Evolutionary conservation across 2,113 vertebrate species (phyloP).

Genomic region (Kryptolebias marmoratus): DNA sequence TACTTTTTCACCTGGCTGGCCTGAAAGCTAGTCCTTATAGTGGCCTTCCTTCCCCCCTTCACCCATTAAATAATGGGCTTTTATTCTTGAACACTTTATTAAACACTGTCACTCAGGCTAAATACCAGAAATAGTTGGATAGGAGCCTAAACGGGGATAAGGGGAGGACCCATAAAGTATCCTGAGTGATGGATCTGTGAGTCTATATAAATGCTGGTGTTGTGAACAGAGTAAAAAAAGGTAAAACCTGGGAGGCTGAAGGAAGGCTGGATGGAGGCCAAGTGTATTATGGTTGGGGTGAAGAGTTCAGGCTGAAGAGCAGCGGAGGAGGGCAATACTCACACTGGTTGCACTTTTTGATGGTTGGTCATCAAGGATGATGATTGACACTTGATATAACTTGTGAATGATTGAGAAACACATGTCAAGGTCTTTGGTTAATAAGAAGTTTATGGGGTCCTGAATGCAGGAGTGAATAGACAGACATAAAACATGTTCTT

Average conservation of each 20-base stretch:
- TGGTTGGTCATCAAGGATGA: constrained; percentile 38
- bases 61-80: constrained; percentile 74
- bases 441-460: constrained; percentile 17
- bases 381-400: constrained; percentile 62
- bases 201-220: constrained; percentile 73
- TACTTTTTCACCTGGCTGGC: constrained; percentile 48
- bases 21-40: constrained; percentile 56
- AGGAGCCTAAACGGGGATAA: constrained; percentile 56
- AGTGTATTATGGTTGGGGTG: constrained; percentile 68
- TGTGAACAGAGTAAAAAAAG: constrained; percentile 60
- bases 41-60: constrained; percentile 19
- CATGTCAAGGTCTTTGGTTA: constrained; percentile 22
- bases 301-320: constrained; percentile 71
- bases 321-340: constrained; percentile 40
- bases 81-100: constrained; percentile 80
- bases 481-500: constrained; percentile 19
- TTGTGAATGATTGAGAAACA: constrained; percentile 53
- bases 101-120: constrained; percentile 81
- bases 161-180: constrained; percentile 35
- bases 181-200: constrained; percentile 69
- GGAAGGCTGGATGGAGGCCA: constrained; percentile 71
- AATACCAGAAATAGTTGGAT: constrained; percentile 80
- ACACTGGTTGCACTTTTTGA: constrained; percentile 35
- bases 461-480: not conserved
- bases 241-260: constrained; percentile 63